Conservation (phyloP, 1,140 invertebrate genomes). For the Drosophila melanica region DNA sequence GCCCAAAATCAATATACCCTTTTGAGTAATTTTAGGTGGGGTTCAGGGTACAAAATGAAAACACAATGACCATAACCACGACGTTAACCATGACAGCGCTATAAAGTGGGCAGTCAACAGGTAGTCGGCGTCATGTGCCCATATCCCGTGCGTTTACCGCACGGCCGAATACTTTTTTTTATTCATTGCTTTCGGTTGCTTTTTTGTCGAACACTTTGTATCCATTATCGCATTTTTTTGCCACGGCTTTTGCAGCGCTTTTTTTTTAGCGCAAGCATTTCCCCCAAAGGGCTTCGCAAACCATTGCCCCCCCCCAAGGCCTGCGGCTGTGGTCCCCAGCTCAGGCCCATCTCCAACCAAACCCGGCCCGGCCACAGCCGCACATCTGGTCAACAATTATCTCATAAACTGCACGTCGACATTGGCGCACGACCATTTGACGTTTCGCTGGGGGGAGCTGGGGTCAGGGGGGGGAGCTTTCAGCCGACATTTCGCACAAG, state of each 20-base stretch:
- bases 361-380: conserved; percentile 10
- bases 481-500: neutral
- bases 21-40: too few species aligned
- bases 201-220: conserved; percentile 37
- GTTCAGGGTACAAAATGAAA: neutral
- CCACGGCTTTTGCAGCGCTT: conserved; percentile 19
- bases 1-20: too few species aligned
- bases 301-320: neutral
- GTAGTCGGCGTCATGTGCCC: conserved; percentile 18
- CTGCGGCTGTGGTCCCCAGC: too few species aligned
- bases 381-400: conserved; percentile 44
- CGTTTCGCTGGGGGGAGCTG: neutral
- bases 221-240: conserved; percentile 43
- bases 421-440: conserved; percentile 21
- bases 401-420: conserved; percentile 35
- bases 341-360: too few species aligned
- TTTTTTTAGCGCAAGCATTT: conserved; percentile 26
- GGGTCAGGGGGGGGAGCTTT: neutral
- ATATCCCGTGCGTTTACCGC: conserved; percentile 4
- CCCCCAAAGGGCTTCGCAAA: neutral
- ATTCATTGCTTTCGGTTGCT: conserved; percentile 21
- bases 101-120: conserved; percentile 25
- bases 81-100: neutral
- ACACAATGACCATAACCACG: conserved; percentile 2
- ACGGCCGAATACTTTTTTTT: conserved; percentile 25